These are phyloP conservation scores for Drosophila pseudotakahashii DNA, from an alignment of 2,888 invertebrate species.

Conservation along the genomic window DNA sequence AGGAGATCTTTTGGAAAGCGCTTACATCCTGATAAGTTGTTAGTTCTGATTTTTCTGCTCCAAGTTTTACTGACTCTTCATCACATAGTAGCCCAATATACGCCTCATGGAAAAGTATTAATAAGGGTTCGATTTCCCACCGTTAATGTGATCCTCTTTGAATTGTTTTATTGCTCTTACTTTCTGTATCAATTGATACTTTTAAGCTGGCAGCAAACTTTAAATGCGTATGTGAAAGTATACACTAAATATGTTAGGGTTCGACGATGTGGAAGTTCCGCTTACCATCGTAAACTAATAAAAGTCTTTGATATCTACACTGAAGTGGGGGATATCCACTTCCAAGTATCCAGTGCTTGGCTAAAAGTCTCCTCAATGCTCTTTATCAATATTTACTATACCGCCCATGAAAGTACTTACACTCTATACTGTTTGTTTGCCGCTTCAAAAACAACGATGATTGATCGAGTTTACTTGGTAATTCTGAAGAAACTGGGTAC, in stretches of 20 bases:
- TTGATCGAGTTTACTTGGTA: slow-evolving; percentile 4
- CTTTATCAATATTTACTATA: slow-evolving; percentile 20
- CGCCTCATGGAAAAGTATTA: background rate
- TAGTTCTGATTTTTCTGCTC: slow-evolving; percentile 16
- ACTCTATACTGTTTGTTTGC: slow-evolving; percentile 15
- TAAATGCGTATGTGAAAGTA: slow-evolving; percentile 6
- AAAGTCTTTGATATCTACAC: slow-evolving; percentile 5
- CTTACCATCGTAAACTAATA: background rate
- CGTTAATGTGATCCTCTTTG: slow-evolving; percentile 23
- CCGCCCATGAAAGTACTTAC: slow-evolving; percentile 20
- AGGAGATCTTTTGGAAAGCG: background rate
- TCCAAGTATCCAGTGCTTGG: slow-evolving; percentile 13
- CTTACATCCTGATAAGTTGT: slow-evolving; percentile 1
- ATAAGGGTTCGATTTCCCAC: slow-evolving; percentile 20
- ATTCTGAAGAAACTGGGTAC: slow-evolving; percentile 22
- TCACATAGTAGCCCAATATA: slow-evolving; percentile 25
- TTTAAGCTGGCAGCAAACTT: slow-evolving; percentile 12
- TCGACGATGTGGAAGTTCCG: background rate
- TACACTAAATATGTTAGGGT: background rate
- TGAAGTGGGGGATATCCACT: slow-evolving; percentile 1
- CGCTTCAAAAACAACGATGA: background rate
- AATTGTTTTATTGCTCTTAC: slow-evolving; percentile 17
- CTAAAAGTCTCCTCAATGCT: slow-evolving; percentile 19
- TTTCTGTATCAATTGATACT: slow-evolving; percentile 18
- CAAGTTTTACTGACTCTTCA: background rate